Base-by-base conservation (phyloP, 2,113 vertebrate genomes). In the Oophaga pumilio region DNA sequence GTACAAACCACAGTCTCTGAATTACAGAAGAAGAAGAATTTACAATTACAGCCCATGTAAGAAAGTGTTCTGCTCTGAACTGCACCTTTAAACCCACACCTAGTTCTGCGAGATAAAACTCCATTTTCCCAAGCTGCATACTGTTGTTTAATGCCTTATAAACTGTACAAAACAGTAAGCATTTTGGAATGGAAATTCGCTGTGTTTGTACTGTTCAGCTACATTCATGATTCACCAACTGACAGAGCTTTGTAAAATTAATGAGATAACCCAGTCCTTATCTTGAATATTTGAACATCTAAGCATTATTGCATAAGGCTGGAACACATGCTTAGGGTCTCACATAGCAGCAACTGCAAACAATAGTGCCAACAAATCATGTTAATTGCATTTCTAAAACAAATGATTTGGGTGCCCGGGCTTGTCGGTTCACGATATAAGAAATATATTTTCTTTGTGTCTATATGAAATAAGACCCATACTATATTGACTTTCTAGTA, bases 181-280 rank as follows among this genome's bases (percentile, higher is more conserved):
- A 76, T 87, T 87, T 87, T 87, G 79, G 56, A 76, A 82, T 82
- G 77, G 78, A 87, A 82, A 87, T 87, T 82, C 24, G 86, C 86
- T 87, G 77, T 82, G 68, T 87, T 87, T 87, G 86, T 87, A 82
- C 43, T 76, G 78, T 82, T 87, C 69, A 76, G 86, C 86, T 87
- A 73, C 57, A 82, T 82, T 82, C 86, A 87, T 87, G 79, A 87
- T 82, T 87, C 86, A 87, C 86, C 79, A 22, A 87, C 28, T 87
- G 86, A 82, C 79, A 82, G 60, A 62, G 68, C 86, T 82, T 82
- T 87, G 86, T 87, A 87, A 87, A 87, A 87, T 87, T 87, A 87
- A 87, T 87, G 86, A 87, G 85, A 87, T 82, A 87, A 74, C 85
- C 22, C 86, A 81, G 43, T 87, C 68, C 68, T 86, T 82, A 82